Evolutionary conservation across 2,888 invertebrate species (phyloP).

Genomic region (Netelia virgata): DNA sequence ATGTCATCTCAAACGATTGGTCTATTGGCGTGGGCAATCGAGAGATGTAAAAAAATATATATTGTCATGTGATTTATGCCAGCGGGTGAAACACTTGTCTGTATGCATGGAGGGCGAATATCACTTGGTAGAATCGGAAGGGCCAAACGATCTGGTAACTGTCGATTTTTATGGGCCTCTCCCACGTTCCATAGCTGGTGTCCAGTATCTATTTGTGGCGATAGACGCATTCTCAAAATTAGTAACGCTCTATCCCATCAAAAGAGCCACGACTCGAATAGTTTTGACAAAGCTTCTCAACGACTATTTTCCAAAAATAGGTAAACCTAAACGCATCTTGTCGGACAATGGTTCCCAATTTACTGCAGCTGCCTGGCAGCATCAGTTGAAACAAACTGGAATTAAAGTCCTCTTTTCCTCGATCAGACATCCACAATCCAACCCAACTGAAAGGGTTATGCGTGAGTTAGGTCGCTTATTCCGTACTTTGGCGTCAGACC

Average conservation of each 20-base stretch:
- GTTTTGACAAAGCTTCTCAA: too few species aligned
- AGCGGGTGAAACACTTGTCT: conserved; percentile 1
- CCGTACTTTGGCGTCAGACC: conserved; percentile 1
- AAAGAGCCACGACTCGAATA: too few species aligned
- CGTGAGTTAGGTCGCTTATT: conserved; percentile 41
- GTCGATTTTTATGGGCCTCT: conserved; percentile 7
- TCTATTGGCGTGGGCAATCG: conserved; percentile 1
- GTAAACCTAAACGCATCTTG: conserved; percentile 14
- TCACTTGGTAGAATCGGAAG: background rate
- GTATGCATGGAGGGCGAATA: background rate
- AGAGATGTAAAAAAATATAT: background rate
- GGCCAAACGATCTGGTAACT: background rate
- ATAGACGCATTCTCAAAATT: too few species aligned
- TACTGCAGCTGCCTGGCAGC: background rate
- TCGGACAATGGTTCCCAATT: conserved; percentile 38
- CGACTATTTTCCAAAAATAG: background rate
- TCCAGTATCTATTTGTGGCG: conserved; percentile 33
- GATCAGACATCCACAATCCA: conserved; percentile 43
- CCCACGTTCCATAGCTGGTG: background rate
- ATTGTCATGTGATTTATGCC: background rate
- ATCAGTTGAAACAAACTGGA: background rate
- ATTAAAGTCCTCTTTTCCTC: conserved; percentile 31
- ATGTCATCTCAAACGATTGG: conserved; percentile 2
- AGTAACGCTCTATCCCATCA: too few species aligned
- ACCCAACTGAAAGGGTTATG: conserved; percentile 52